phyloP scores from a whole-genome alignment of 2,113 vertebrate genomes.

The Heterotilapia buettikoferi region DNA sequence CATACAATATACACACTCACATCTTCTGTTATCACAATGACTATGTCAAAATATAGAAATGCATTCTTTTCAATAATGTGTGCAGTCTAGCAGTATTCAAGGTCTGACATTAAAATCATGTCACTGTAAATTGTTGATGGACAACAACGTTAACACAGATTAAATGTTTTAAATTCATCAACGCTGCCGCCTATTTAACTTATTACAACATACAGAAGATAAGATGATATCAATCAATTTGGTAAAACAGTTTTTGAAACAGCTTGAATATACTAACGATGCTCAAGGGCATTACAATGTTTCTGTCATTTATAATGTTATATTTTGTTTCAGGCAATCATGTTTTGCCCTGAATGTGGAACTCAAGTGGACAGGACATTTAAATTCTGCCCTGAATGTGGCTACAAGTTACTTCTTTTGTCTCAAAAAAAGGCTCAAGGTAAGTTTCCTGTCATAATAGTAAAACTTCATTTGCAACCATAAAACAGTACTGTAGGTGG shows the following conservation, averaged over 20 bases:
- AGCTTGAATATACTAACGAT: rapidly evolving
- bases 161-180: rapidly evolving
- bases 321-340: neutral
- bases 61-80: rapidly evolving
- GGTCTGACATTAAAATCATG: neutral
- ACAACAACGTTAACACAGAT: rapidly evolving
- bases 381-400: slow-evolving; percentile 15
- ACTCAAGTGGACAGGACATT: neutral
- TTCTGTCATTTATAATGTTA: neutral
- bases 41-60: neutral
- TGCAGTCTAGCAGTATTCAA: neutral
- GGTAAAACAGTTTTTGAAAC: neutral
- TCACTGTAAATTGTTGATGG: neutral
- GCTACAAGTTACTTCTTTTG: neutral
- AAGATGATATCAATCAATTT: rapidly evolving
- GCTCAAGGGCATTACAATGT: neutral
- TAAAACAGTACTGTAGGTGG: neutral
- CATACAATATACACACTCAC: neutral
- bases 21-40: neutral
- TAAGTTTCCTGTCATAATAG: neutral
- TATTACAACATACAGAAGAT: neutral
- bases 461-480: neutral
- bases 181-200: rapidly evolving
- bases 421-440: neutral
- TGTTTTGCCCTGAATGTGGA: slow-evolving; percentile 3